Conservation (phyloP, 2,888 invertebrate genomes). For the Autographa pulchrina region DNA sequence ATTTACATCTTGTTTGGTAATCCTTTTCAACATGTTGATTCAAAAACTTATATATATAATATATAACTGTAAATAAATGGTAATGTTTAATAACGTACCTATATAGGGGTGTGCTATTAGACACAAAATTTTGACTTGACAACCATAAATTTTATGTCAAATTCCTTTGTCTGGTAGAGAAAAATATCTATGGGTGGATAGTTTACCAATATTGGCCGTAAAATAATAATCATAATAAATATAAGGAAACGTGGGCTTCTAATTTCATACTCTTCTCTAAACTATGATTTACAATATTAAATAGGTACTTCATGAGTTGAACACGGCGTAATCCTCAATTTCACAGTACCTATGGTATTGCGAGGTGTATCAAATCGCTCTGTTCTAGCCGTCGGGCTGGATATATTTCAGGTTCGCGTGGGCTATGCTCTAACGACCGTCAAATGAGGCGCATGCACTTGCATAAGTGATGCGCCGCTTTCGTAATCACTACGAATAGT, state of each 20-base stretch:
- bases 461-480: conserved; percentile 86
- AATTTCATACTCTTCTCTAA: conserved; percentile 3
- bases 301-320: conserved; percentile 12
- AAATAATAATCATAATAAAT: neutral
- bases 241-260: neutral
- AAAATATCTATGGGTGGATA: no score
- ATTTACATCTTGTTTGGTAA: no score
- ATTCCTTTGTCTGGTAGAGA: no score
- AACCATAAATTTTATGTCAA: no score
- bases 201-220: no score
- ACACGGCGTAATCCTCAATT: conserved; percentile 35
- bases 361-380: conserved; percentile 45
- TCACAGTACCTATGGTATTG: conserved; percentile 36
- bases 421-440: conserved; percentile 76
- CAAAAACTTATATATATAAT: no score
- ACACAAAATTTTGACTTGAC: no score
- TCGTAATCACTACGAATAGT: conserved; percentile 71
- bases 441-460: conserved; percentile 85
- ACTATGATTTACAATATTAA: conserved; percentile 3
- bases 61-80: no score
- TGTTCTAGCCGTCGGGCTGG: conserved; percentile 40
- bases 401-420: conserved; percentile 45
- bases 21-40: no score
- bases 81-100: no score
- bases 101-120: no score